These are phyloP conservation scores for Thalpophila matura DNA, from an alignment of 2,888 invertebrate genomes.

Conservation along the genomic window DNA sequence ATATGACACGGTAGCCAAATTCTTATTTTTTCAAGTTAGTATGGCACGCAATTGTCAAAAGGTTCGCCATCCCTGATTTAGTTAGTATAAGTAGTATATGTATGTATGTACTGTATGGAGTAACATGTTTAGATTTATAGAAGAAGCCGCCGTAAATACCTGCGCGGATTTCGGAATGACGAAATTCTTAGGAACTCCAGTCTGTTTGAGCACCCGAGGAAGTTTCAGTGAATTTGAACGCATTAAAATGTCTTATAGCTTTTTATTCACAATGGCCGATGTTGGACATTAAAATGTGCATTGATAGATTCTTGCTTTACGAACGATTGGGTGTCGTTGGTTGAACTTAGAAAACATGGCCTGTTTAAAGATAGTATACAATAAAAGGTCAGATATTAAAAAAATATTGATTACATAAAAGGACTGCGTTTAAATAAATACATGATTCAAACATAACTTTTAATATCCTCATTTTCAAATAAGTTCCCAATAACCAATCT, in stretches of 20 bases:
- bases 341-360: neutral
- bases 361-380: no score
- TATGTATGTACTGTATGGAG: no score
- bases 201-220: constrained; percentile 26
- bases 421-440: no score
- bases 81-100: no score
- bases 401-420: neutral
- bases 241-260: constrained; percentile 46
- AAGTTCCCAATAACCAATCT: no score
- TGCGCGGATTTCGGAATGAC: constrained; percentile 26
- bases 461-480: no score
- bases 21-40: no score
- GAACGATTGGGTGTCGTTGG: neutral
- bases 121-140: constrained; percentile 50
- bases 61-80: no score
- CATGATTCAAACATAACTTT: no score
- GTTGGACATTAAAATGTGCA: constrained; percentile 43
- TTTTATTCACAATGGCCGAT: constrained; percentile 32
- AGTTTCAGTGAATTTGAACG: constrained; percentile 42
- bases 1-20: no score
- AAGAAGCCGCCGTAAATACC: constrained; percentile 32
- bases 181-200: constrained; percentile 41
- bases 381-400: no score
- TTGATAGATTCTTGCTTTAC: constrained; percentile 48
- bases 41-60: no score